A percentile compares a stretch with the other conserved stretches of the same genome.
Evolutionary conservation across 1,140 invertebrate species (phyloP).

Genomic region (Magallana angulata): DNA sequence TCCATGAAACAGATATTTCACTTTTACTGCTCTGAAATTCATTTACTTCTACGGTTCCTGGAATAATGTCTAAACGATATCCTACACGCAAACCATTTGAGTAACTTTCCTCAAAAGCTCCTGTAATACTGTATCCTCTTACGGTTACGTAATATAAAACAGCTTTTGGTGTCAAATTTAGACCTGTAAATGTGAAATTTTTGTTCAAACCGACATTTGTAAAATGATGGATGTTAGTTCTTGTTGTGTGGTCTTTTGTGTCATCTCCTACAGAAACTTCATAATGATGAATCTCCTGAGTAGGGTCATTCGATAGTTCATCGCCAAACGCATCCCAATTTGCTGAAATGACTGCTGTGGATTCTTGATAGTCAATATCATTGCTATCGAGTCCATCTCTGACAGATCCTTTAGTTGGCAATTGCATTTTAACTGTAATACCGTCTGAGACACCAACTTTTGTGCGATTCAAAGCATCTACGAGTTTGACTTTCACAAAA

Average conservation of each 20-base stretch:
- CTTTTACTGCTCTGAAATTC: constrained; percentile 48
- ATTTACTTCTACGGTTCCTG: constrained; percentile 50
- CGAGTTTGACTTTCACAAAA: constrained; percentile 51
- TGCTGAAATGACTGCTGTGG: constrained; percentile 52
- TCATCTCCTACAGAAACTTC: constrained; percentile 63
- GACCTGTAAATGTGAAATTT: constrained; percentile 50
- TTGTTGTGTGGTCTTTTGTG: constrained; percentile 44
- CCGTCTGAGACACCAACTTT: constrained; percentile 58
- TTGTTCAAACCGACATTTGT: constrained; percentile 60
- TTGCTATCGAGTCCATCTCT: constrained; percentile 55
- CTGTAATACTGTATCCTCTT: constrained; percentile 60
- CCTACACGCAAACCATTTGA: constrained; percentile 66
- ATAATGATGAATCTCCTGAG: constrained; percentile 60
- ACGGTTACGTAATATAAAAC: constrained; percentile 66
- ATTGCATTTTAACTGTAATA: constrained; percentile 59
- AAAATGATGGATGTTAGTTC: constrained; percentile 59
- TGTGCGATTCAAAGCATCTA: constrained; percentile 63
- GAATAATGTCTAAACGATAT: constrained; percentile 49
- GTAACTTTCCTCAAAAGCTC: constrained; percentile 57
- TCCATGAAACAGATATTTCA: constrained; percentile 56
- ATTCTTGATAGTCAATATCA: constrained; percentile 62
- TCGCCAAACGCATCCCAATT: constrained; percentile 65
- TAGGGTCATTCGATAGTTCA: constrained; percentile 47
- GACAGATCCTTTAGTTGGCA: constrained; percentile 55
- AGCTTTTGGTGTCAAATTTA: constrained; percentile 62